Base-by-base conservation (phyloP, 2,113 vertebrate species). In the Hippocampus zosterae region DNA sequence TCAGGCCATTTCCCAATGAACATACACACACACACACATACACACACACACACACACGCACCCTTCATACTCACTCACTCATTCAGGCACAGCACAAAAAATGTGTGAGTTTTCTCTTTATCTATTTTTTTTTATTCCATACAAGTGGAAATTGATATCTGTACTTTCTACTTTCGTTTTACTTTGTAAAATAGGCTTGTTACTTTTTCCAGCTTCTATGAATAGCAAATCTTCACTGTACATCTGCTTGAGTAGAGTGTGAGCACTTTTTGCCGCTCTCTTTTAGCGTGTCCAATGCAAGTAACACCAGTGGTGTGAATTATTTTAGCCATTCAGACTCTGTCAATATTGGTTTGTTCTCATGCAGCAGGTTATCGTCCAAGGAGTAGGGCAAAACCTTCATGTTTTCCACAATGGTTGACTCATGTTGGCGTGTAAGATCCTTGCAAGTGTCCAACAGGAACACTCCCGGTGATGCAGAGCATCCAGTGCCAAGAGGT, bases 1-100 rank as follows among this genome's bases (percentile, higher is more conserved):
- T 81, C 78, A 80, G 65, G 65, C 52, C 40, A 72, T 85, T 87
- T 87, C 78, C 90, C 84, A 85, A 77, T 83, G 81, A 84, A 77
- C 71, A 44, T 71, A 67, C 65, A 59, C 60, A 42, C 50, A 25
- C 37, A 62, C 60, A 18, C 63, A 60, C 73, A 73, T 65, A 46
- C 10, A 19, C 33, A 44, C 21, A 37, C 63, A 64, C 53, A n/a
- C 53, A 13, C 29, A 25, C 50, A 9, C 33, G 52, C 60, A 19
- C 63, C 63, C 41, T 65, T 80, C 70, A 69, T 41, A 60, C 73
- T 74, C 67, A 48, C 10, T n/a, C 33, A 60, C n/a, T 16, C 40
- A 46, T 40, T 66, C 68, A 69, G 56, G 44, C 42, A 46, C 63
- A 16, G 63, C 42, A 21, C n/a, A 65, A 65, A 67, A 68, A 73